Percentiles rank a stretch among this genome's conserved stretches.
Evolutionary conservation across 35 echinoderm and acorn worm species (phyloP).

Genomic region (Anneissia japonica): DNA sequence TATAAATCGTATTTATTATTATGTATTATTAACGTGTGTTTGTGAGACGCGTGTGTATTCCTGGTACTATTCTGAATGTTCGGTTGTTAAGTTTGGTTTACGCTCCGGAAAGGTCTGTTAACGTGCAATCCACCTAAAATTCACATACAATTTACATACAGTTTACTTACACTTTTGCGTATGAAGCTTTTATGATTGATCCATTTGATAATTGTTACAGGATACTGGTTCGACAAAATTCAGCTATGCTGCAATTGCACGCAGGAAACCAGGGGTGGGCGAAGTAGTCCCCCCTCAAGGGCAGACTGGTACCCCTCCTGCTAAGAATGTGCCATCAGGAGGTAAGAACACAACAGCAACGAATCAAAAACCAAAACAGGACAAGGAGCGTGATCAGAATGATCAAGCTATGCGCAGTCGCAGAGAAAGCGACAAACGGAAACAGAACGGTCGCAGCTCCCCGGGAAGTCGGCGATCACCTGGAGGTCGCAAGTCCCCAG

Average conservation of each 20-base stretch:
- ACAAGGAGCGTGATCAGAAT: not conserved
- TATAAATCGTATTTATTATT: too few species aligned
- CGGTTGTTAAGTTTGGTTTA: too few species aligned
- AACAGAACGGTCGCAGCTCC: not conserved
- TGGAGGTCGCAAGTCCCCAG: not conserved
- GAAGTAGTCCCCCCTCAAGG: not conserved
- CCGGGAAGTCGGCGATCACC: not conserved
- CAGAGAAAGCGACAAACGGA: not conserved
- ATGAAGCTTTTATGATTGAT: too few species aligned
- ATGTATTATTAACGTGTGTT: too few species aligned
- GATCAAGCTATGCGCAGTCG: not conserved
- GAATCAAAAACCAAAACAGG: not conserved
- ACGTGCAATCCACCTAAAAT: too few species aligned
- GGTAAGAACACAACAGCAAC: not conserved
- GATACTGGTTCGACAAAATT: not conserved
- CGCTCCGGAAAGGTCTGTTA: too few species aligned
- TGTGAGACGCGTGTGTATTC: too few species aligned
- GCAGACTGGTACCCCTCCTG: not conserved
- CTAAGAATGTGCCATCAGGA: not conserved
- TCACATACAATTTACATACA: too few species aligned
- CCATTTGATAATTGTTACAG: not conserved
- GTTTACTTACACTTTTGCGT: too few species aligned
- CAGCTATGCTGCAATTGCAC: not conserved
- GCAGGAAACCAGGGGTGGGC: not conserved
- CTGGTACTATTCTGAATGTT: too few species aligned